Evolutionary conservation across 2,888 invertebrate genomes (phyloP).

Genomic region (Drosophila lacicola): DNA sequence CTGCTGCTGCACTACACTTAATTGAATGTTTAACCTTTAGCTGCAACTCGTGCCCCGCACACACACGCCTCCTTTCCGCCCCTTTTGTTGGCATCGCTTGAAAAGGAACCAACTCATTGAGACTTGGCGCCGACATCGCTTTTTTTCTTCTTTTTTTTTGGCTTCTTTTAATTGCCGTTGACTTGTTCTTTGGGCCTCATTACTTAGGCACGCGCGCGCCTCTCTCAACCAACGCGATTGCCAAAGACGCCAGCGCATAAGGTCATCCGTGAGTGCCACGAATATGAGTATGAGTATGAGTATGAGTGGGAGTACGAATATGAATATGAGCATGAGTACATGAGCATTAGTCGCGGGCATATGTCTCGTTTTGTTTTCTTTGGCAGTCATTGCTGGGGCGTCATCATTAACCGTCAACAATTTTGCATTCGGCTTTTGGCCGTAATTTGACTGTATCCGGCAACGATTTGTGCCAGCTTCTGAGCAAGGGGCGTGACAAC

Average conservation of each 20-base stretch:
- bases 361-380: constrained; percentile 31
- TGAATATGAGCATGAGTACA: constrained; percentile 1
- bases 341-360: not conserved
- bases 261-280: constrained; percentile 37
- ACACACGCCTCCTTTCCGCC: not conserved
- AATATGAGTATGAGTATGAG: constrained; percentile 3
- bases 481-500: constrained; percentile 25
- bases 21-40: constrained; percentile 70
- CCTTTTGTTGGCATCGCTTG: not conserved
- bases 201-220: constrained; percentile 70
- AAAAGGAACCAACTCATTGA: constrained; percentile 49
- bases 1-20: constrained; percentile 45
- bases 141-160: constrained; percentile 44
- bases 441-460: constrained; percentile 46
- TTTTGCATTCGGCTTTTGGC: constrained; percentile 32
- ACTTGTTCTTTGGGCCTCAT: constrained; percentile 61
- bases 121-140: constrained; percentile 39
- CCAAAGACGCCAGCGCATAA: constrained; percentile 48
- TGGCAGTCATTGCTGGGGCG: constrained; percentile 7
- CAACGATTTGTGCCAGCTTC: constrained; percentile 14
- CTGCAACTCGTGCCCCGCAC: constrained; percentile 31
- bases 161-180: constrained; percentile 67
- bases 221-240: constrained; percentile 25
- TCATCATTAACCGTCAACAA: constrained; percentile 48
- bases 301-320: constrained; percentile 3